A percentile compares a stretch with the other conserved stretches of the same genome.
These are phyloP conservation scores for Chydorus sphaericus DNA, from an alignment of 2,888 invertebrate species.

Conservation along the genomic window DNA sequence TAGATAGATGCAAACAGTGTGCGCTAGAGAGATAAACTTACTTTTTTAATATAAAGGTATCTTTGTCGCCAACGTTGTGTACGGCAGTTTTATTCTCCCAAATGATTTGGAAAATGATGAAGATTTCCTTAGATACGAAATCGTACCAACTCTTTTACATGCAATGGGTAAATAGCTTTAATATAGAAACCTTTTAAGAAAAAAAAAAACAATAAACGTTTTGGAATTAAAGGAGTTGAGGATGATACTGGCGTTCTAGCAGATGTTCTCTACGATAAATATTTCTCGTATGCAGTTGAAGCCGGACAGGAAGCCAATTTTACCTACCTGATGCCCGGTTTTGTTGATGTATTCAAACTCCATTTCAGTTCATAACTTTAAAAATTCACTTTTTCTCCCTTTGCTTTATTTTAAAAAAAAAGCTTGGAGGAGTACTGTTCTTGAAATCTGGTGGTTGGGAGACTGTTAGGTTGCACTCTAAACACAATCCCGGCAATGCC, in stretches of 20 bases:
- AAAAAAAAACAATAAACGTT: not conserved
- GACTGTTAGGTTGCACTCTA: constrained; percentile 27
- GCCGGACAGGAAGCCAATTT: constrained; percentile 29
- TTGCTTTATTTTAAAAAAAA: constrained; percentile 14
- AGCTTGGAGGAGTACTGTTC: constrained; percentile 33
- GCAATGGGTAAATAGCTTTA: constrained; percentile 18
- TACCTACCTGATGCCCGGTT: constrained; percentile 31
- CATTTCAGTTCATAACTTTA: too few relatives aligned
- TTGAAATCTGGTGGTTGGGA: constrained; percentile 35
- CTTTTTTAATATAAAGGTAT: too few relatives aligned
- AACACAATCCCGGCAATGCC: constrained; percentile 24
- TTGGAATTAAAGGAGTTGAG: constrained; percentile 26
- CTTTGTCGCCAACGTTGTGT: too few relatives aligned
- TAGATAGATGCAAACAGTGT: too few relatives aligned
- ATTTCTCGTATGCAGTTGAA: constrained; percentile 26
- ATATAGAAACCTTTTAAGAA: not conserved
- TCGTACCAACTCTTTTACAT: constrained; percentile 15
- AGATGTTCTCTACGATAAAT: constrained; percentile 30
- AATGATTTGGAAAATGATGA: too few relatives aligned
- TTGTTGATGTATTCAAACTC: constrained; percentile 33
- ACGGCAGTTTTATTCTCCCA: too few relatives aligned
- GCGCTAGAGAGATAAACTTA: too few relatives aligned
- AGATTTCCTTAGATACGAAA: constrained; percentile 13
- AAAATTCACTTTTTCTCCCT: not conserved
- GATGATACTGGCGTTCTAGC: constrained; percentile 32